phyloP scores from a whole-genome alignment of 2,113 vertebrate species.

The Panthera leo region DNA sequence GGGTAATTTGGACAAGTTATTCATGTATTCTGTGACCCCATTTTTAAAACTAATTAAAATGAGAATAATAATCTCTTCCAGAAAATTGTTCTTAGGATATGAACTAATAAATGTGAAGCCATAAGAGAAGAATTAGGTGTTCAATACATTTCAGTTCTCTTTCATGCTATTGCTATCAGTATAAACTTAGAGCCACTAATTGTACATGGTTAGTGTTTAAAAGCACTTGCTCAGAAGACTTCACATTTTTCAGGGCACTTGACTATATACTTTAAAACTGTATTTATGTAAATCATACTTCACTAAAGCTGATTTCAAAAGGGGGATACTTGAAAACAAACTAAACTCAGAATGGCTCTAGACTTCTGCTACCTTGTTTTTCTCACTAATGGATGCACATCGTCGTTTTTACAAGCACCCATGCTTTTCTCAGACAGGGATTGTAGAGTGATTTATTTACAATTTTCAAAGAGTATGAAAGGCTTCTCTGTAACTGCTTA shows the following conservation, averaged over 20 bases:
- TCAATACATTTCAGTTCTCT: neutral
- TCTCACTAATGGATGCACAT: neutral
- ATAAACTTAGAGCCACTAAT: neutral
- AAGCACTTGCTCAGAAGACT: neutral
- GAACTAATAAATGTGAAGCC: neutral
- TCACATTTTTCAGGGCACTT: neutral
- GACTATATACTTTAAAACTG: neutral
- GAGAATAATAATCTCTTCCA: neutral
- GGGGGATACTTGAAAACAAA: neutral
- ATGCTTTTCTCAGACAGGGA: neutral
- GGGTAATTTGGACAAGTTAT: neutral
- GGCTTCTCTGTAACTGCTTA: neutral
- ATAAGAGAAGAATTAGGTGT: neutral
- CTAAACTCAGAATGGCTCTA: neutral
- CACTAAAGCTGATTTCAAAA: conserved; percentile 8
- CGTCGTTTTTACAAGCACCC: neutral
- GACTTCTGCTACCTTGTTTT: neutral
- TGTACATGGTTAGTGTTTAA: neutral
- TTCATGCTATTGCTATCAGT: neutral
- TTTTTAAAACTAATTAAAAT: neutral
- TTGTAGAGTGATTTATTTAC: neutral
- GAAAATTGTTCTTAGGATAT: neutral
- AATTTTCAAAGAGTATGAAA: neutral
- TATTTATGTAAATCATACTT: neutral
- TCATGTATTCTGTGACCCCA: neutral